Evolutionary conservation across 2,888 invertebrate species (phyloP).

Genomic region (Meloe dianella): DNA sequence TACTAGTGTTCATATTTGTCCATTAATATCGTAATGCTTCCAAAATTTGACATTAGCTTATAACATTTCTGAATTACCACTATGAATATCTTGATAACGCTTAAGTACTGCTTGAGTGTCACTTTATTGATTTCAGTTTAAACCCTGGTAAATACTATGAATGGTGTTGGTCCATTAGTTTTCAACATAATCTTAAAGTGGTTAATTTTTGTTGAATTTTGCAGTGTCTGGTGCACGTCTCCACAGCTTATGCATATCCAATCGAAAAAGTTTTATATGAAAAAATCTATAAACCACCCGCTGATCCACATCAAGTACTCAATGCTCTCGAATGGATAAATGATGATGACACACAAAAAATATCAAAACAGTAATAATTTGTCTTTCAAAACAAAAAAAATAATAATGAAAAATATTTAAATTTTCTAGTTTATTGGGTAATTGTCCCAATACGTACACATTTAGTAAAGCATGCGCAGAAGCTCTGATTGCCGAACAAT

Average conservation of each 20-base stretch:
- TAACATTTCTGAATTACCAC: too few species aligned
- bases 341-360: constrained; percentile 38
- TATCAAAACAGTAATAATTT: constrained; percentile 40
- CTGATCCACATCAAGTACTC: constrained; percentile 46
- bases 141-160: too few species aligned
- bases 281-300: constrained; percentile 71
- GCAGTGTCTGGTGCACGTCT: constrained; percentile 78
- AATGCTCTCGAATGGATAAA: constrained; percentile 42
- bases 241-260: constrained; percentile 92
- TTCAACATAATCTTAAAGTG: too few species aligned
- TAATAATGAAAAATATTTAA: background rate
- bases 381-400: background rate
- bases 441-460: constrained; percentile 89
- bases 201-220: too few species aligned
- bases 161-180: too few species aligned
- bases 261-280: constrained; percentile 79
- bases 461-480: constrained; percentile 93
- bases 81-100: too few species aligned
- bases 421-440: constrained; percentile 68
- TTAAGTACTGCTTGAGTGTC: too few species aligned
- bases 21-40: too few species aligned
- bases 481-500: constrained; percentile 78
- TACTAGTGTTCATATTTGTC: too few species aligned
- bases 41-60: too few species aligned
- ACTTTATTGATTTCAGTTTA: too few species aligned